phyloP scores from a whole-genome alignment of 2,888 invertebrate species.

The Lymantria monacha region DNA sequence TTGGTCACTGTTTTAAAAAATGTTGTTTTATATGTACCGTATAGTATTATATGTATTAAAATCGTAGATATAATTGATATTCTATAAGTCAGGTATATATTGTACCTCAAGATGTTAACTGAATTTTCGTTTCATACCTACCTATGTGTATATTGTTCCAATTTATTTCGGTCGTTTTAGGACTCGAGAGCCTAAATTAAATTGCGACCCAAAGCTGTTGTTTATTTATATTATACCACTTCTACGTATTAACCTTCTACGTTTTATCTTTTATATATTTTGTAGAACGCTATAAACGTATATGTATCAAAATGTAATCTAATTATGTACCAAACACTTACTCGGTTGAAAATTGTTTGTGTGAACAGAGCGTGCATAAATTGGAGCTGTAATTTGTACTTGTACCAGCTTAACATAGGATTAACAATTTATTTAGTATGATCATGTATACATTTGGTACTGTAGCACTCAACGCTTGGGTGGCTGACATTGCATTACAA shows the following conservation, averaged over 20 bases:
- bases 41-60: slow-evolving; percentile 6
- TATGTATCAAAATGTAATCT: slow-evolving; percentile 26
- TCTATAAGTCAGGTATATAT: neutral
- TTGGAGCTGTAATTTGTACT: slow-evolving; percentile 22
- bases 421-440: slow-evolving; percentile 3
- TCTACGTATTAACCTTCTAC: slow-evolving; percentile 28
- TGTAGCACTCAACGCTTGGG: slow-evolving; percentile 21
- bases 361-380: slow-evolving; percentile 12
- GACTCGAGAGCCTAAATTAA: slow-evolving; percentile 36
- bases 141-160: slow-evolving; percentile 29
- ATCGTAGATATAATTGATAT: too few species aligned
- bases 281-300: slow-evolving; percentile 3
- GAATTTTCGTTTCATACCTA: slow-evolving; percentile 18
- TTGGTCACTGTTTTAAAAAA: slow-evolving; percentile 24
- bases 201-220: slow-evolving; percentile 35
- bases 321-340: slow-evolving; percentile 3
- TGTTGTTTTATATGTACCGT: neutral
- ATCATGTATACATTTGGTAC: neutral
- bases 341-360: slow-evolving; percentile 16
- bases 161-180: slow-evolving; percentile 37
- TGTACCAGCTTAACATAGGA: slow-evolving; percentile 25
- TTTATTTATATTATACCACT: slow-evolving; percentile 36
- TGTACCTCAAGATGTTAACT: neutral
- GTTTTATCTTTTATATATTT: slow-evolving; percentile 20
- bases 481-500: slow-evolving; percentile 69